phyloP scores from a whole-genome alignment of 1,140 invertebrate species.

The Trachymyrmex cornetzi region DNA sequence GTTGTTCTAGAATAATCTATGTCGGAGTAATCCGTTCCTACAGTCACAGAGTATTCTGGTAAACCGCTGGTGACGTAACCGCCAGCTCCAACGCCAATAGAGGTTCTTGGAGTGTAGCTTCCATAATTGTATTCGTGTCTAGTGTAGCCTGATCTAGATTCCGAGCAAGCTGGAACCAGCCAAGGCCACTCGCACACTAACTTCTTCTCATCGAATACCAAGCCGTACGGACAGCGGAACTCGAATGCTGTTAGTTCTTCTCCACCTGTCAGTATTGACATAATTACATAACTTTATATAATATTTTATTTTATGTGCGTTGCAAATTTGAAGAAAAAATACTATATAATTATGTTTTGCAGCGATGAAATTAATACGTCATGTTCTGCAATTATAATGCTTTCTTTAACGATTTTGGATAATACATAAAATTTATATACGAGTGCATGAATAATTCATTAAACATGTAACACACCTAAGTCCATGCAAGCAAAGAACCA shows the following conservation, averaged over 20 bases:
- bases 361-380: not conserved
- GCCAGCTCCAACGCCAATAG: slow-evolving; percentile 25
- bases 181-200: slow-evolving; percentile 94
- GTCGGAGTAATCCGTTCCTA: slow-evolving; percentile 7
- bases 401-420: slow-evolving; percentile 10
- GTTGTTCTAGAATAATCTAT: slow-evolving; percentile 39
- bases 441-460: slow-evolving; percentile 59
- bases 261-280: slow-evolving; percentile 73
- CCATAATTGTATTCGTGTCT: slow-evolving; percentile 59
- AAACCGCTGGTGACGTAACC: slow-evolving; percentile 52
- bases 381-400: not conserved
- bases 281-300: not conserved
- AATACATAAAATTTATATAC: not conserved
- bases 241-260: slow-evolving; percentile 90
- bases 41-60: slow-evolving; percentile 49
- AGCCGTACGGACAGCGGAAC: slow-evolving; percentile 93
- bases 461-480: slow-evolving; percentile 88
- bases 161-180: slow-evolving; percentile 90
- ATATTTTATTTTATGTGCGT: not conserved
- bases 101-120: slow-evolving; percentile 29
- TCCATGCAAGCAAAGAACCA: slow-evolving; percentile 95
- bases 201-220: slow-evolving; percentile 92
- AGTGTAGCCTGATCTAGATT: slow-evolving; percentile 76
- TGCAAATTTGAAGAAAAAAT: not conserved
- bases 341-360: not conserved